Evolutionary conservation across 1,140 invertebrate species (phyloP).

Genomic region (Anastrepha ludens): DNA sequence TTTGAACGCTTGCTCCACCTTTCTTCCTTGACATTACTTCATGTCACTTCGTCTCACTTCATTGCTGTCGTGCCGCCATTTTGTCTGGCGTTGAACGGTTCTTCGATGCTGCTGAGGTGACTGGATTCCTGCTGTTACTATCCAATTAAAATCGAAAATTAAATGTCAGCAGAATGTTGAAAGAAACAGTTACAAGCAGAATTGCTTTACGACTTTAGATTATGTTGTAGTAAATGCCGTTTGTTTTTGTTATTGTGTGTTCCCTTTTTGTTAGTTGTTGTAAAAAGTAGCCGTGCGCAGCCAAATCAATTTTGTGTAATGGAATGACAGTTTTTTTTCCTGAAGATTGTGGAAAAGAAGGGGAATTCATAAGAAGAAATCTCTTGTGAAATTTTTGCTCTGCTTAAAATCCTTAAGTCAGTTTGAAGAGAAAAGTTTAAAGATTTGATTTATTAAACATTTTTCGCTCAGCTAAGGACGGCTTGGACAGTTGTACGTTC

Average conservation of each 20-base stretch:
- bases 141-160: slow-evolving; percentile 67
- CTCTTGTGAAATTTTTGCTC: neutral
- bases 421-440: neutral
- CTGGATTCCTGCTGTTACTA: slow-evolving; percentile 72
- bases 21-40: slow-evolving; percentile 37
- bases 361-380: neutral
- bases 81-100: slow-evolving; percentile 52
- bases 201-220: slow-evolving; percentile 35
- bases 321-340: slow-evolving; percentile 14
- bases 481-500: too few species aligned
- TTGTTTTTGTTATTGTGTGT: neutral
- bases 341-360: neutral
- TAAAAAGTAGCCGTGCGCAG: slow-evolving; percentile 43
- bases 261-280: neutral
- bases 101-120: slow-evolving; percentile 42
- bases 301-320: slow-evolving; percentile 45
- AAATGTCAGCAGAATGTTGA: slow-evolving; percentile 58
- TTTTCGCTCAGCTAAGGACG: too few species aligned
- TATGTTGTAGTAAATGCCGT: slow-evolving; percentile 12
- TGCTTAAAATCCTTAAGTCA: too few species aligned
- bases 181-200: slow-evolving; percentile 52
- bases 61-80: slow-evolving; percentile 48
- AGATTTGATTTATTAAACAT: too few species aligned
- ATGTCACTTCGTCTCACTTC: neutral
- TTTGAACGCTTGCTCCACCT: neutral